Base-by-base conservation (phyloP, 2,888 invertebrate genomes). In the Sphaeridia pumilis region DNA sequence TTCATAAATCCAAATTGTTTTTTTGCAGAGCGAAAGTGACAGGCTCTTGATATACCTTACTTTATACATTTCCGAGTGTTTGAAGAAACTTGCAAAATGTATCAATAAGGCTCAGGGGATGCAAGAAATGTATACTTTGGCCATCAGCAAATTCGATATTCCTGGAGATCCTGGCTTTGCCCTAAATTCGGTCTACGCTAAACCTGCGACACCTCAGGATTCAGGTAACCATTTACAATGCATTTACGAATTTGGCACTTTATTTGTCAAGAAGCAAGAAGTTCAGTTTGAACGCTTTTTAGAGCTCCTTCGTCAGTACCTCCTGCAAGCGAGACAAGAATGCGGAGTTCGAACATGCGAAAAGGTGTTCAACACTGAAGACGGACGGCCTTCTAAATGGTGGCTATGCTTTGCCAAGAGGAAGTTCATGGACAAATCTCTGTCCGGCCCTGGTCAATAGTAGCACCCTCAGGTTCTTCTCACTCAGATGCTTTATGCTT, bases 361-460 rank as follows among this genome's bases (percentile, higher is more conserved):
- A 56, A 87, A 84, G 73, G 97, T 88, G 2, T 95, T 90, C 72
- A 82, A 81, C 42, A 78, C 81, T 12, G 87, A 87, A 60, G 89
- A 89, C 70, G 93, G 92, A 5, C 93, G 92, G 68, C 94, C 97
- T 7, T 92, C 88, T 70, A 98, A 98, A 74, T 98, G 98, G 98
- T 98, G 98, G 98, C 75, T 95, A 52, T 98, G 98, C 70, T 98
- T 99, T 75, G 87, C 94, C 26, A 94, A 94, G 70, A 93, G 94
- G 80, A 94, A 93, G 78, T 98, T 98, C 71, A 97, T 98, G 95
- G 98, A 98, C 71, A 97, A 97, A 71, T 92, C 92, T 26, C 75
- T 98, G 26, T 84, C 89, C 28, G 87, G 83, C 1, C 90, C 89
- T 2, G 92, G 92, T 38, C 84, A 85, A 49, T 65, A 54, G 20